phyloP scores from a whole-genome alignment of 2,888 invertebrate species.

The Tetheella fluctuosa region DNA sequence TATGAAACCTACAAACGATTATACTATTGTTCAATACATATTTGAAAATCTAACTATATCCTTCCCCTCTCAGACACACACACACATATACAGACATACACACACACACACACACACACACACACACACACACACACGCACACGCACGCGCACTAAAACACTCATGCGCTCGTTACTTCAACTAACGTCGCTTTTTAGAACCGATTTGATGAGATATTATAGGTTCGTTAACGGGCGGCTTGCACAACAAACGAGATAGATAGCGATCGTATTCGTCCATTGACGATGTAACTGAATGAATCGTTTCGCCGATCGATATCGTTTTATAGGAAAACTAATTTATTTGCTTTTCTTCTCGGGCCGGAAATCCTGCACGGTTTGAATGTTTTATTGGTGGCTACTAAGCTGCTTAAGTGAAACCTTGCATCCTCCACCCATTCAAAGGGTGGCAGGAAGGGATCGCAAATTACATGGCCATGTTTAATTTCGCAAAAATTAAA shows the following conservation, averaged over 20 bases:
- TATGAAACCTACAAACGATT: no score
- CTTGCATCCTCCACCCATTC: neutral
- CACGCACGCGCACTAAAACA: no score
- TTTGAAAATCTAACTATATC: no score
- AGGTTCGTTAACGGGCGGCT: neutral
- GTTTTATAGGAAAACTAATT: neutral
- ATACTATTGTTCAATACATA: no score
- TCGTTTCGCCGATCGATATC: neutral
- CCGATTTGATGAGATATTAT: neutral
- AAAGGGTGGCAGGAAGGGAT: neutral
- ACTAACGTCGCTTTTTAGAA: neutral
- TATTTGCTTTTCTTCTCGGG: neutral
- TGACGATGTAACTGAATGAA: neutral
- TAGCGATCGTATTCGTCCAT: neutral
- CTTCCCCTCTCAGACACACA: no score
- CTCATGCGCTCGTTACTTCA: neutral
- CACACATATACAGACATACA: no score
- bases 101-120: neutral
- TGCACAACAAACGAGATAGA: neutral
- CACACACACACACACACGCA: neutral
- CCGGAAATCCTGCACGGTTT: neutral
- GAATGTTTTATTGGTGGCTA: neutral
- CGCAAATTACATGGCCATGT: no score
- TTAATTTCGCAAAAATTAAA: no score
- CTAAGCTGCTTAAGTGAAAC: neutral